Evolutionary conservation across 2,888 invertebrate species (phyloP), one percentile per base, ranked within the genome.

Genomic region (Eupithecia vulgata): DNA sequence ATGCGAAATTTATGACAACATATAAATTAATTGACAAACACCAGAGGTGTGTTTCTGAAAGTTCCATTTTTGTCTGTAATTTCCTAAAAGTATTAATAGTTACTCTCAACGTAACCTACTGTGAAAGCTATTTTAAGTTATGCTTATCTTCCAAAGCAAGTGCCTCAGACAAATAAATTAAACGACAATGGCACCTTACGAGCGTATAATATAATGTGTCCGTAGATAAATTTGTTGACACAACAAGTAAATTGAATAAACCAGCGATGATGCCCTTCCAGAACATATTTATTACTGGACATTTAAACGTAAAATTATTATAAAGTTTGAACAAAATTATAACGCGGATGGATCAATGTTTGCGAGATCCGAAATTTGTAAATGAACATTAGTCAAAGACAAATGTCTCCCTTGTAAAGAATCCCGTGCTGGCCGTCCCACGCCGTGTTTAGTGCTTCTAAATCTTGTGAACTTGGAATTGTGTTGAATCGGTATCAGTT

Each of bases 401-500:
- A 10, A 52, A 10, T 52, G 2, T n/a, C 48, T 0, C 21, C n/a
- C n/a, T 37, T 59, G 42, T 52, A 57, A 48, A 45, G 0, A 5
- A n/a, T 42, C 15, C 8, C n/a, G 15, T 64, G 62, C 15, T 10
- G 30, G 67, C 57, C 76, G 81, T 82, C 84, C 84, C 81, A 81
- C 78, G 75, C 77, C 78, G 74, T 80, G 72, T 62, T 71, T 71
- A 76, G 79, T 78, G 74, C 81, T 75, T 25, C 57, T 52, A 25
- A 57, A 57, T 57, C 12, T 57, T 57, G 25, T 25, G 76, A 78
- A 75, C 77, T 78, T 79, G 62, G 70, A 74, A 72, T 76, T 81
- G 81, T 82, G 79, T 75, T 78, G 76, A 80, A 76, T 69, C 72
- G 72, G 82, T 81, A 78, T 81, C 73, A 79, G 79, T 78, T 74